Conservation (phyloP, 2,113 vertebrate genomes). For the Forbesichthys papilliferus region DNA sequence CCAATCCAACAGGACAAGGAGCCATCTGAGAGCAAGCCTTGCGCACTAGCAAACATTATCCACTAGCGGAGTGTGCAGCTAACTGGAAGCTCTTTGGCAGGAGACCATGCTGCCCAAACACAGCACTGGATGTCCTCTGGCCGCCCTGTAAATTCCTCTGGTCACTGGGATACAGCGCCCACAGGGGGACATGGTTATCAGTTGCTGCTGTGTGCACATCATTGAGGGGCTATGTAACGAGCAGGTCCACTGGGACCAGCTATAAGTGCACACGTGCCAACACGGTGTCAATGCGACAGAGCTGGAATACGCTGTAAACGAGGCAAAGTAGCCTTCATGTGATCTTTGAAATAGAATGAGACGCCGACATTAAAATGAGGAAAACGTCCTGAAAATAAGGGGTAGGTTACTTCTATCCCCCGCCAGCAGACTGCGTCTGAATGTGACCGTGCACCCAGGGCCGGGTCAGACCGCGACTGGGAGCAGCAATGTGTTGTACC, state of each 20-base stretch:
- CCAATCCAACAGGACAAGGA: background rate
- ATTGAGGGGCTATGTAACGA: background rate
- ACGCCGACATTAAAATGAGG: background rate
- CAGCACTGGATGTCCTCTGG: conserved; percentile 14
- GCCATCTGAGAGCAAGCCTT: background rate
- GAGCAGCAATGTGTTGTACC: conserved; percentile 69
- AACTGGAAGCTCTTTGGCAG: background rate
- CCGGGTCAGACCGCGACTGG: background rate
- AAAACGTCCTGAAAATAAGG: background rate
- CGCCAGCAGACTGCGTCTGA: background rate
- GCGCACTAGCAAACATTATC: background rate
- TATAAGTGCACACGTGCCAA: conserved; percentile 1
- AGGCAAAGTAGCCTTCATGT: background rate
- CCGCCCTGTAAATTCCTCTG: conserved; percentile 5
- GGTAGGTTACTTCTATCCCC: background rate
- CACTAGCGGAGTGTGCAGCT: background rate
- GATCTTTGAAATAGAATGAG: background rate
- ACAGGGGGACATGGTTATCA: conserved; percentile 15
- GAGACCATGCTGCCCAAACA: background rate
- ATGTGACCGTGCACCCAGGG: conserved; percentile 4
- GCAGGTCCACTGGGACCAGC: background rate
- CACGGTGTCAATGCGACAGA: background rate
- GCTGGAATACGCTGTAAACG: background rate
- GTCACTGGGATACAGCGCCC: conserved; percentile 1
- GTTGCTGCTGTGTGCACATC: conserved; percentile 10